Evolutionary conservation across 2,888 invertebrate species (phyloP).

Genomic region (Microchrysa polita): DNA sequence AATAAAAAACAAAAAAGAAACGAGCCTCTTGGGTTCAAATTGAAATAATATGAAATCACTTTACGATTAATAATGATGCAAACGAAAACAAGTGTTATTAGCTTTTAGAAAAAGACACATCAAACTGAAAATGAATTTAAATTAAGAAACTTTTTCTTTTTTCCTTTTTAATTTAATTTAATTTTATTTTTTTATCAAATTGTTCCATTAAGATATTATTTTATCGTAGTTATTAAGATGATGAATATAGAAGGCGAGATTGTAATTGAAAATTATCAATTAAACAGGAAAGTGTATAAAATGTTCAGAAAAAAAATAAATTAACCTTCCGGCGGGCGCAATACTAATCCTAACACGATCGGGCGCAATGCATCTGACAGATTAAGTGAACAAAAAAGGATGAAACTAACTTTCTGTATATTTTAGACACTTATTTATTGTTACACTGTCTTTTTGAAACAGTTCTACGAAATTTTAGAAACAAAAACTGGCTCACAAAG

Average conservation of each 20-base stretch:
- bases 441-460: no score
- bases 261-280: neutral
- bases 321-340: no score
- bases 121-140: neutral
- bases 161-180: neutral
- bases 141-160: slow-evolving; percentile 26
- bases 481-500: no score
- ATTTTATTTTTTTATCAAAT: neutral
- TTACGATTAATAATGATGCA: neutral
- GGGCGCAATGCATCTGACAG: no score
- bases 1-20: slow-evolving; percentile 3
- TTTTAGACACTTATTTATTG: no score
- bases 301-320: no score
- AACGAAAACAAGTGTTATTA: slow-evolving; percentile 31
- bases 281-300: neutral
- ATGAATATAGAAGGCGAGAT: neutral
- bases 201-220: slow-evolving; percentile 32
- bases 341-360: no score
- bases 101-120: slow-evolving; percentile 4
- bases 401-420: no score
- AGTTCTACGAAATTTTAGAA: no score
- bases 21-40: slow-evolving; percentile 21
- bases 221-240: neutral
- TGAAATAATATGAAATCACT: slow-evolving; percentile 5
- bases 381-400: no score